Percentiles rank a stretch among this genome's conserved stretches.
phyloP scores from a whole-genome alignment of 2,797 vertebrate genomes.

The Gymnothorax reevesii region DNA sequence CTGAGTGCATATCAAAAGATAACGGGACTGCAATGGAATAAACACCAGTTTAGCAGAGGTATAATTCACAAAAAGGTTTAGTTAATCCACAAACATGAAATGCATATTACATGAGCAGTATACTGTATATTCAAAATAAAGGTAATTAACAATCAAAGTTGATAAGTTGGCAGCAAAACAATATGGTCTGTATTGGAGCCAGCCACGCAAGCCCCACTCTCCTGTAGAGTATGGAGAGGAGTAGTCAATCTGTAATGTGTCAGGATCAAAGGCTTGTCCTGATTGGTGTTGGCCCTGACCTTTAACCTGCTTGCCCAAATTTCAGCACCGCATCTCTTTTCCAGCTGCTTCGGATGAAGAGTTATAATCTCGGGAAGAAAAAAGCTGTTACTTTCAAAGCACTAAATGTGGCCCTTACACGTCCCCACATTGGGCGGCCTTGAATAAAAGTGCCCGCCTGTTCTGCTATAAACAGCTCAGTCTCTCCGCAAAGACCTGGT shows the following conservation, averaged over 20 bases:
- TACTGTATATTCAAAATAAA: no score
- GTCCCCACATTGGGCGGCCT: slow-evolving; percentile 61
- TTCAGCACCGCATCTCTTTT: slow-evolving; percentile 75
- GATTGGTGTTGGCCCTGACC: slow-evolving; percentile 92
- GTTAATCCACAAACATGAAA: no score
- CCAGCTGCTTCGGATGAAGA: slow-evolving; percentile 95
- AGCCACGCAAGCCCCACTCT: not conserved
- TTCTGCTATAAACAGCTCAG: slow-evolving; percentile 3
- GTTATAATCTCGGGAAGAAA: slow-evolving; percentile 65
- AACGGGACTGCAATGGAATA: no score
- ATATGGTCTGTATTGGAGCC: not conserved
- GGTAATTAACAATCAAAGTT: no score
- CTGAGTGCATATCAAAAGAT: no score
- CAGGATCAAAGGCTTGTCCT: slow-evolving; percentile 90
- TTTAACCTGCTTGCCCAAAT: slow-evolving; percentile 74
- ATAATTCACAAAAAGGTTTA: no score
- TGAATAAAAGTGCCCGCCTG: slow-evolving; percentile 59
- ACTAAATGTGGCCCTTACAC: slow-evolving; percentile 48
- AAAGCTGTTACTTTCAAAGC: slow-evolving; percentile 68
- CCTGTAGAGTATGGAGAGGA: slow-evolving; percentile 62
- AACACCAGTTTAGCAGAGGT: no score
- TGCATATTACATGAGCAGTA: no score
- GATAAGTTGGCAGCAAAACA: no score
- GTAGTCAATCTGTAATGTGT: slow-evolving; percentile 89
- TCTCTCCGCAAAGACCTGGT: not conserved